Evolutionary conservation across 2,797 vertebrate species (phyloP), one percentile per base, ranked within the genome.

Genomic region (Myotis pilosus): DNA sequence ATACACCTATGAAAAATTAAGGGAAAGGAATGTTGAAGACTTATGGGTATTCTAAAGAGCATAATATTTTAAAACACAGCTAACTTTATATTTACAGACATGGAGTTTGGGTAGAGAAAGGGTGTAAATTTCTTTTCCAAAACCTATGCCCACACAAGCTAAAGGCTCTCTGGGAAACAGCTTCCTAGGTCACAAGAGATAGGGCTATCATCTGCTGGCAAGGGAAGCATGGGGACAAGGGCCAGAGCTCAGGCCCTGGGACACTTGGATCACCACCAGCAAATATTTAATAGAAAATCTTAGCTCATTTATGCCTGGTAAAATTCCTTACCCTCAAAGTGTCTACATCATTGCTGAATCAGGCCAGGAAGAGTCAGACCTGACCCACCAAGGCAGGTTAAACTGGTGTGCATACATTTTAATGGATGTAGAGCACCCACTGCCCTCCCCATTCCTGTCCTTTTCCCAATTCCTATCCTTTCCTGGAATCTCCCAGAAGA

Each of bases 1-100:
- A 83, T 22, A 51, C 5, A 86, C 25, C 47, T 90, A 80, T 69
- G 60, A 80, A 93, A 94, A 94, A 44, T 64, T 81, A 72, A 69
- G 53, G 23, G 47, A 60, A 94, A 92, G 64, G 53, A 85, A 71
- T 80, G 41, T 25, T 80, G 11, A 47, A 57, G 20, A 95, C 44
- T 80, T 92, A 36, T 75, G 30, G 28, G 53, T 53, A 38, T 38
- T 76, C 36, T 51, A 62, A 89, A 44, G 38, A 91, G n/a, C 36
- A 82, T 74, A 60, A 33, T 64, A 41, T 86, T 92, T 51, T 38
- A 91, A 87, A 64, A 66, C 53, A 89, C 15, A 82, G 51, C 33
- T 38, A 66, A 55, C 22, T 87, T 57, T 44, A 28, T 64, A 78
- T 79, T 89, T 69, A 57, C 30, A 76, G 28, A 33, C 28, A 36